Evolutionary conservation across 2,113 vertebrate species (phyloP).

Genomic region (Noctilio leporinus): DNA sequence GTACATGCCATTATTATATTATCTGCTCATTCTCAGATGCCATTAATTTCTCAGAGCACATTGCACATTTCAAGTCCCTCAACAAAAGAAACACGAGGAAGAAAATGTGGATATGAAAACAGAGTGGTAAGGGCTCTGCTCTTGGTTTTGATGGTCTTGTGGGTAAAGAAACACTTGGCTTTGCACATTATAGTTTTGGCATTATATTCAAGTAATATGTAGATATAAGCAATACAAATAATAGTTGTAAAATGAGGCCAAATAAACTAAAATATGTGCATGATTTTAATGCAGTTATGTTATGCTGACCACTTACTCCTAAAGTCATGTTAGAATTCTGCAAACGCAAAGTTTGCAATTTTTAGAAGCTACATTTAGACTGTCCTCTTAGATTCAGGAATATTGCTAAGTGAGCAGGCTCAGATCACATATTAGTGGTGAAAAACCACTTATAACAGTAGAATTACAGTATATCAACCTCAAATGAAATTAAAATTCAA

Average conservation of each 20-base stretch:
- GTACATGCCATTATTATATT: background rate
- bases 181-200: background rate
- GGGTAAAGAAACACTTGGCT: background rate
- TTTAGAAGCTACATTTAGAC: background rate
- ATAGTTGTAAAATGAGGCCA: background rate
- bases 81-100: background rate
- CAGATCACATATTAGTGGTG: background rate
- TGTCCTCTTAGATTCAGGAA: background rate
- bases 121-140: background rate
- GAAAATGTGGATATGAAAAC: background rate
- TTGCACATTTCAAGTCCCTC: background rate
- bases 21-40: background rate
- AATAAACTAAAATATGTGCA: background rate
- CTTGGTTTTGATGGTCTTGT: background rate
- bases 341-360: background rate
- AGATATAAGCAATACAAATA: background rate
- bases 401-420: background rate
- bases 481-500: background rate
- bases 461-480: background rate
- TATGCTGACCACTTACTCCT: background rate
- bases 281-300: background rate
- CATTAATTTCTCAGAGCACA: background rate
- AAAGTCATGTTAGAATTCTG: background rate
- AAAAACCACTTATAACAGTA: background rate
- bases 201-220: background rate